These are phyloP conservation scores for Temnopleurus reevesii DNA, from an alignment of 53 echinoderm and acorn worm species.

Conservation along the genomic window DNA sequence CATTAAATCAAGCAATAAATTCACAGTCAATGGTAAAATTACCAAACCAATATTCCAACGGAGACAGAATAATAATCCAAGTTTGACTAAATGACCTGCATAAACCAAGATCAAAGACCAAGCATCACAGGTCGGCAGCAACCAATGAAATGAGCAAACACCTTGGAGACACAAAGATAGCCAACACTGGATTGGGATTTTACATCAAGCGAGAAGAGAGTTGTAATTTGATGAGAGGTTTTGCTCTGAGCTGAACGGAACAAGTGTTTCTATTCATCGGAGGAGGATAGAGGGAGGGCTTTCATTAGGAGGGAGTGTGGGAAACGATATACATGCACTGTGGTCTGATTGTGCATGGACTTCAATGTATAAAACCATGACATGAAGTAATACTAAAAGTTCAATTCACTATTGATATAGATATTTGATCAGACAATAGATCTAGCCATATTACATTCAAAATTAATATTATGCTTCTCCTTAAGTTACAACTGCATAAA, in stretches of 20 bases:
- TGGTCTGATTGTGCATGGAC: no score
- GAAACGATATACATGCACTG: background rate
- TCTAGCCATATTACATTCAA: no score
- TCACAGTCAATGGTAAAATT: background rate
- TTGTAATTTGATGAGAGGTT: conserved; percentile 26
- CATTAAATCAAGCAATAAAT: background rate
- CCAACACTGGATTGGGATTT: background rate
- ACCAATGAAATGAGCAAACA: background rate
- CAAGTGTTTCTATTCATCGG: conserved; percentile 34
- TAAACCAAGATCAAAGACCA: background rate
- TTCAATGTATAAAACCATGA: no score
- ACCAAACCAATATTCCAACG: background rate
- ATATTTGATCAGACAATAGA: no score
- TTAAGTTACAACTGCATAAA: no score
- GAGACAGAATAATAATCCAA: background rate
- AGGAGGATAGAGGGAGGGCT: conserved; percentile 7
- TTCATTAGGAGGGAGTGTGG: background rate
- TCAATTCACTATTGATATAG: no score
- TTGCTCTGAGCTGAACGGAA: background rate
- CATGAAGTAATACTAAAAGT: no score
- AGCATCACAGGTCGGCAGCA: background rate
- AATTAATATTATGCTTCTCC: no score
- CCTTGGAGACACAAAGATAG: background rate
- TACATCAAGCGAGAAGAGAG: background rate
- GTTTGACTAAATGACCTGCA: background rate